A percentile compares a stretch with the other conserved stretches of the same genome.
These are phyloP conservation scores for Tyrophagus putrescentiae DNA, from an alignment of 1,140 invertebrate species.

Conservation along the genomic window DNA sequence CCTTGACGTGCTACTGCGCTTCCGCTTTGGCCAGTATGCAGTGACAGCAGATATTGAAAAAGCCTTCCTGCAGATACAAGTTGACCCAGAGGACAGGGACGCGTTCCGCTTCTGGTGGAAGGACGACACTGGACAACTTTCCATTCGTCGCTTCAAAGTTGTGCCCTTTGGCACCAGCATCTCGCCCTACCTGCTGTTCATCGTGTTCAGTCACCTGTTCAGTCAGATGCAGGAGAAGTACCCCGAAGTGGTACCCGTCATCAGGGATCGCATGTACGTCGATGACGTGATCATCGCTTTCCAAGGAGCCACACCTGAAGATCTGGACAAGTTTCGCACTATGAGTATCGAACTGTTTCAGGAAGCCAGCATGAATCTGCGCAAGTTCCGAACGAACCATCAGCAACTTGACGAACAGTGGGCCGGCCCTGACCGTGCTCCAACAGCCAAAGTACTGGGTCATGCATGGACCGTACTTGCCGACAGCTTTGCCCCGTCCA, in stretches of 20 bases:
- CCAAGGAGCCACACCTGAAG: background rate
- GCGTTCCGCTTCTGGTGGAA: background rate
- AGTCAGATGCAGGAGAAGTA: background rate
- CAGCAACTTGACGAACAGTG: background rate
- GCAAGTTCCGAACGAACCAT: background rate
- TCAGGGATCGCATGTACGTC: background rate
- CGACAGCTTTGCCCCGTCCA: background rate
- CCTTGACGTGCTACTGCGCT: conserved; percentile 19
- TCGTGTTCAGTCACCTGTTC: conserved; percentile 9
- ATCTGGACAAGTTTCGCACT: background rate
- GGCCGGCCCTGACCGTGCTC: background rate
- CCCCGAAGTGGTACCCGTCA: background rate
- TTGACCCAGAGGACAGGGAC: conserved; percentile 15
- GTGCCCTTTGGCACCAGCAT: background rate
- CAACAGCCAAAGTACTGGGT: background rate
- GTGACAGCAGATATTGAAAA: conserved; percentile 23
- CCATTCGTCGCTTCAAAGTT: background rate
- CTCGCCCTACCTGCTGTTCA: conserved; percentile 11
- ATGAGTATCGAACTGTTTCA: background rate
- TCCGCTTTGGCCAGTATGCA: conserved; percentile 16
- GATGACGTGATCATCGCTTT: background rate
- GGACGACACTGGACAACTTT: background rate
- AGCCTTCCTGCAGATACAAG: conserved; percentile 22
- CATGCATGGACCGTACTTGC: background rate
- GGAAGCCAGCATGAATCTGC: background rate